These are phyloP conservation scores for Andrena haemorrhoa DNA, from an alignment of 2,888 invertebrate species.

Conservation along the genomic window DNA sequence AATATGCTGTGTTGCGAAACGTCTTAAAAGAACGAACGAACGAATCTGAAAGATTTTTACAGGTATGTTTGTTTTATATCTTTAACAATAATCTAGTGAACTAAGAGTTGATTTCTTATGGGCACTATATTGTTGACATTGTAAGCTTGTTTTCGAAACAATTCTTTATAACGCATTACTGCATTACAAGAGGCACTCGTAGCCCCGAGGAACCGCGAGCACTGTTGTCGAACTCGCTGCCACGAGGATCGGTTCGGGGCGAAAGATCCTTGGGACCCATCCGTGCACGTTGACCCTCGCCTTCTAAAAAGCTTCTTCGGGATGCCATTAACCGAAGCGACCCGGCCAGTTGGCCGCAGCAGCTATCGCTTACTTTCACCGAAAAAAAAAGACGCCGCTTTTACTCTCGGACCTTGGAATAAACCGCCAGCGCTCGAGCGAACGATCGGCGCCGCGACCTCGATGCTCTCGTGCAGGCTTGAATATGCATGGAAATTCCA, in stretches of 20 bases:
- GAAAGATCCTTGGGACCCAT: neutral
- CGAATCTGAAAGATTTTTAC: no score
- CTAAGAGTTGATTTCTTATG: no score
- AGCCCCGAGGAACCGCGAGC: neutral
- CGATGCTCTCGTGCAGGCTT: conserved; percentile 69
- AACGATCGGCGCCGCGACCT: conserved; percentile 59
- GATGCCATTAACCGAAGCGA: conserved; percentile 52
- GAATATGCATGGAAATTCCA: conserved; percentile 82
- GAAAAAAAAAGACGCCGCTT: conserved; percentile 40
- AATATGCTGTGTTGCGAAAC: no score
- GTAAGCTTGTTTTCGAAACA: no score
- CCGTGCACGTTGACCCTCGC: conserved; percentile 11
- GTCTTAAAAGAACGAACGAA: no score
- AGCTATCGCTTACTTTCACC: conserved; percentile 57
- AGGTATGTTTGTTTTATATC: no score
- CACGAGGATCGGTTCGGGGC: neutral
- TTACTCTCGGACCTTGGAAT: conserved; percentile 41
- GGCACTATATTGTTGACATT: no score
- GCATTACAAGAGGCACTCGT: neutral
- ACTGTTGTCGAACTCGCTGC: neutral
- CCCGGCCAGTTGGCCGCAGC: neutral
- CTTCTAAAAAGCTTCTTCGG: neutral
- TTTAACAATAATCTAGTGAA: no score
- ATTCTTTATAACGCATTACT: no score
- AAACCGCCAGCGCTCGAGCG: conserved; percentile 3